phyloP scores from a whole-genome alignment of 2,888 invertebrate species.

The Synanthedon vespiformis region DNA sequence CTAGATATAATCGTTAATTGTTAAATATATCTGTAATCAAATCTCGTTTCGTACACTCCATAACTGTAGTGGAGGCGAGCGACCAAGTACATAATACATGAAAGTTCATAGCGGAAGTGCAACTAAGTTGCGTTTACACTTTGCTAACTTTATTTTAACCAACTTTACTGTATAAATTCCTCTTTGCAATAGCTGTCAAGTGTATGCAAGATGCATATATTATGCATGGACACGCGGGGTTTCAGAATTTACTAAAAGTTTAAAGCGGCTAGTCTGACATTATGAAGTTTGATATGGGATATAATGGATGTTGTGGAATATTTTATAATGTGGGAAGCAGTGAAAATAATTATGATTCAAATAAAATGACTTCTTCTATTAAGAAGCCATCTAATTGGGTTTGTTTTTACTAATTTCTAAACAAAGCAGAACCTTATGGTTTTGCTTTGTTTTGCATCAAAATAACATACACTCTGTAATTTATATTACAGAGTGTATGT shows the following conservation, averaged over 20 bases:
- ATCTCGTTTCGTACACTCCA: too few relatives aligned
- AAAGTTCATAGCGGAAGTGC: background rate
- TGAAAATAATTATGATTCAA: background rate
- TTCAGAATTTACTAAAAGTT: background rate
- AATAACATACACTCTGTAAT: too few relatives aligned
- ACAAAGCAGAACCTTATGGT: too few relatives aligned
- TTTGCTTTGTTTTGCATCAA: too few relatives aligned
- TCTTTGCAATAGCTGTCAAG: background rate
- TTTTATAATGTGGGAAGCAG: background rate
- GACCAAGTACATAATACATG: background rate
- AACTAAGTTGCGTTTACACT: background rate
- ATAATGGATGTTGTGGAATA: background rate
- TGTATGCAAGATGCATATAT: background rate
- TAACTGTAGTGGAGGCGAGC: too few relatives aligned
- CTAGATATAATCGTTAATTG: too few relatives aligned
- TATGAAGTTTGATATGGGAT: background rate
- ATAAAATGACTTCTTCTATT: background rate
- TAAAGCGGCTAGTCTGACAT: background rate
- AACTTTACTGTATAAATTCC: background rate
- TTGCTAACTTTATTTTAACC: background rate
- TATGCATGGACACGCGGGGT: background rate
- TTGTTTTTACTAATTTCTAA: too few relatives aligned
- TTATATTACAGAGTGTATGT: too few relatives aligned
- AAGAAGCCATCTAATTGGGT: too few relatives aligned
- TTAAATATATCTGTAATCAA: too few relatives aligned